A percentile compares a stretch with the other conserved stretches of the same genome.
Evolutionary conservation across 2,113 vertebrate species (phyloP).

Genomic region (Aphelocoma coerulescens): DNA sequence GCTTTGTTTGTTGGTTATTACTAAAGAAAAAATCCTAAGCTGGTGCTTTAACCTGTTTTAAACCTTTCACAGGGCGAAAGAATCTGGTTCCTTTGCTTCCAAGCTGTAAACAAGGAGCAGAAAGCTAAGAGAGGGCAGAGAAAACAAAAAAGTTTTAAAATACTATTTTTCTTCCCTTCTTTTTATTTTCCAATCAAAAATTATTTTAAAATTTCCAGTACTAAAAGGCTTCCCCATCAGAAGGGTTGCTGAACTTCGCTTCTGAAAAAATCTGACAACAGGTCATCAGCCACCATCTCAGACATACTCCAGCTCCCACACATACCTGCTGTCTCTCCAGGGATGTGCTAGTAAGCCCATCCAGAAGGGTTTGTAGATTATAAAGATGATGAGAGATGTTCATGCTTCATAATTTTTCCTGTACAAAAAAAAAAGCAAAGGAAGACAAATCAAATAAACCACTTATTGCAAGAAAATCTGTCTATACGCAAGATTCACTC

Average conservation of each 20-base stretch:
- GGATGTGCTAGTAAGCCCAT: background rate
- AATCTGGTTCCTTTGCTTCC: conserved; percentile 1
- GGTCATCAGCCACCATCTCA: background rate
- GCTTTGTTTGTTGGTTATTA: conserved; percentile 33
- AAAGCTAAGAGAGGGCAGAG: background rate
- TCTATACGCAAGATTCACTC: background rate
- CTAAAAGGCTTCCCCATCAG: background rate
- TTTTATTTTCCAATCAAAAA: background rate
- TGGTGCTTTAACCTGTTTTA: conserved; percentile 37
- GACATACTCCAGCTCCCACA: background rate
- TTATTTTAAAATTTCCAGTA: background rate
- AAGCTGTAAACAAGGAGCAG: conserved; percentile 7
- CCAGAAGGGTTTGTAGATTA: background rate
- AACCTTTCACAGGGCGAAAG: background rate
- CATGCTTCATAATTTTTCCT: background rate
- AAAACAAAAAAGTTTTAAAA: background rate
- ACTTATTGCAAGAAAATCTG: background rate
- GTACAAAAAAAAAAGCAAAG: background rate
- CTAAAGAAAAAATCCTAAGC: conserved; percentile 44
- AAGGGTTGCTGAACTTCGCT: background rate
- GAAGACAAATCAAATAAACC: conserved; percentile 5
- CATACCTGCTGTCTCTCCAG: background rate
- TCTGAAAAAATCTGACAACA: background rate
- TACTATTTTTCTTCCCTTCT: background rate
- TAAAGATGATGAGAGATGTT: background rate